Base-by-base conservation (phyloP, 2,888 invertebrate species). In the Blomia tropicalis region DNA sequence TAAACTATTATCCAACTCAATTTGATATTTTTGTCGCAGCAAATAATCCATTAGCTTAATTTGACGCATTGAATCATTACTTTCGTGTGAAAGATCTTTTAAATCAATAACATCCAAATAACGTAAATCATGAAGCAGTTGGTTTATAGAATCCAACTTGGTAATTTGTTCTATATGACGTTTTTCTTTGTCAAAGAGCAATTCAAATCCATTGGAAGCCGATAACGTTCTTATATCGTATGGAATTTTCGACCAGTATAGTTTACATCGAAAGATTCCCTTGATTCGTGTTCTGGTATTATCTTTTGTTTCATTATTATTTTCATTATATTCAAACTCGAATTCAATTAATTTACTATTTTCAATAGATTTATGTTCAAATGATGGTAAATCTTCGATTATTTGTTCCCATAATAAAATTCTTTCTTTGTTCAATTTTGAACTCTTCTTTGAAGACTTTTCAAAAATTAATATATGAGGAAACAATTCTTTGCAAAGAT, bases 111-210 rank as follows among this genome's bases (percentile, higher is more conserved):
- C 25, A 25, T 56, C 36, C 56, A 56, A 23, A 36, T 56, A 56
- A 3, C 56, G 56, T 19, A 56, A 19, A 29, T 56, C 36, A 31
- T 56, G 56, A 31, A 56, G 36, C 22, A 11, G 11, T 36, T 56
- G 56, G 3, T 56, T 30, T 2, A 56, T 36, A 14, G 2, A 11
- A 19, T 30, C 7, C 27, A 56, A 56, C 1, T 56, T 30, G 17
- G 56, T 4, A 27, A 56, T 56, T 56, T 23, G 22, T 29, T 56
- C 29, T 2, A 56, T 56, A 29, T 56, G 56, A 32, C 56, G 56
- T 23, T 56, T 56, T 31, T 56, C 56, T 27, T 3, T 1, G 29
- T 56, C 56, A 7, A 27, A 56, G 11, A 56, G 17, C 17, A 29
- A 47, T n/a, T 47, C 51, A 27, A 27, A 22, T 14, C 14, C n/a